Evolutionary conservation across 53 echinoderm and acorn worm genomes (phyloP).

Genomic region (Crossaster papposus): DNA sequence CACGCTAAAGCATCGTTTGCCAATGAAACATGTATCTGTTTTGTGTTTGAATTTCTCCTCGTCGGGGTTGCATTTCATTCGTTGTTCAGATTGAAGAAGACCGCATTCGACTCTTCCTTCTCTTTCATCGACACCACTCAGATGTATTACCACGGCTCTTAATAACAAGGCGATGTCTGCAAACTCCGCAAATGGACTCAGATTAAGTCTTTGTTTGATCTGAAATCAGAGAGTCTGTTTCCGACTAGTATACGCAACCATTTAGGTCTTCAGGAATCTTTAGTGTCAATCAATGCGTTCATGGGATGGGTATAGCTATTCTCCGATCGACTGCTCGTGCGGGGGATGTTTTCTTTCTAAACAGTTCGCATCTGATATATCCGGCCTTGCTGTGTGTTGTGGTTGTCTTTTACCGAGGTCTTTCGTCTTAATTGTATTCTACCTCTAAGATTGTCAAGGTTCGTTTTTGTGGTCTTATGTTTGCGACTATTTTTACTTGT

Average conservation of each 20-base stretch:
- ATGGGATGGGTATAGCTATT: not conserved
- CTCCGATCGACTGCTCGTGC: not conserved
- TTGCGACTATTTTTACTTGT: too few species aligned
- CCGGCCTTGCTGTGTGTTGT: not conserved
- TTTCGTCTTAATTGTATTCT: not conserved
- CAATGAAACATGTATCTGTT: too few species aligned
- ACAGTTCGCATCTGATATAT: not conserved
- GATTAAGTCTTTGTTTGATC: not conserved
- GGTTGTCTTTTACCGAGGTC: not conserved
- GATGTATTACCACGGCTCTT: not conserved
- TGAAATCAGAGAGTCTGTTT: not conserved
- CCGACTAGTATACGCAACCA: not conserved
- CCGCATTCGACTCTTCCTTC: not conserved
- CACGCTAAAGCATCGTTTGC: too few species aligned
- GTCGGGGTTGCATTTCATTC: too few species aligned
- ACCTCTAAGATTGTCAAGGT: not conserved
- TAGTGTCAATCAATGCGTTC: not conserved
- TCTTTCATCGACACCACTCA: not conserved
- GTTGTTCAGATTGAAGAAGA: too few species aligned
- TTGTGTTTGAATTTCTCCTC: too few species aligned
- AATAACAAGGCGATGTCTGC: not conserved
- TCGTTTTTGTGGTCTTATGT: not conserved
- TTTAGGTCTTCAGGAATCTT: not conserved
- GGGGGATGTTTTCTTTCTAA: constrained; percentile 6
- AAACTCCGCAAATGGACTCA: not conserved